Evolutionary conservation across 2,797 vertebrate genomes (phyloP), one percentile per base, ranked within the genome.

Genomic region (Saxicola maurus): DNA sequence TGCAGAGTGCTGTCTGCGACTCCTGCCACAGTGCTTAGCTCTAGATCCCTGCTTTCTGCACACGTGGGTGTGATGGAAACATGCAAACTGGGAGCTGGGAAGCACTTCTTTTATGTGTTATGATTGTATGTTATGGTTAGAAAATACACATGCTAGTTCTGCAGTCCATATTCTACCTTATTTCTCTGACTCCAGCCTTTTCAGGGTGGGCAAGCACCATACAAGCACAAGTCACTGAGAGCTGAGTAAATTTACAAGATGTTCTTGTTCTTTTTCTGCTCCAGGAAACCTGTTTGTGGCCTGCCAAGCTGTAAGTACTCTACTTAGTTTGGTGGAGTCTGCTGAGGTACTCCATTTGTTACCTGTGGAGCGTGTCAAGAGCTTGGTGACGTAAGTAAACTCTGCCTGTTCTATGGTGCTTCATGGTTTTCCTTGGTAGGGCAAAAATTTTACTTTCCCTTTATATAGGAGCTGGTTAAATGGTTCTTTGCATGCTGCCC

Each of bases 271-370:
- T 78, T 89, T 89, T 38, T 93, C 33, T 96, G 46, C 56, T 74
- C 33, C 91, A 99, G 99, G 98, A 79, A 97, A 94, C 46, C 95
- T 99, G 55, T 99, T 98, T 95, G 98, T 99, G 68, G 98, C 98
- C 81, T 97, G 98, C 72, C 99, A 99, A 97, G 98, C 98, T 67
- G 94, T 99, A 82, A 99, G 96, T 94, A 98, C 98, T 56, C 97
- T 99, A 35, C 98, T 99, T 40, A 98, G 98, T 93, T 97, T 99
- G 93, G 98, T 98, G 37, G 97, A 98, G 78, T 98, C 98, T 35
- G 97, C 98, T 35, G 96, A 98, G 88, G 96, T 98, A 57, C 97
- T 98, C 38, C 95, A 95, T 27, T 95, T 98, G 87, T 95, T 99
- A 76, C 95, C 98, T 12, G 97, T 98, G 92, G 98, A 99, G 66